A percentile compares a stretch with the other conserved stretches of the same genome.
These are phyloP conservation scores for Acrocephalus kingi DNA, from an alignment of 2,113 vertebrate species.

Conservation along the genomic window DNA sequence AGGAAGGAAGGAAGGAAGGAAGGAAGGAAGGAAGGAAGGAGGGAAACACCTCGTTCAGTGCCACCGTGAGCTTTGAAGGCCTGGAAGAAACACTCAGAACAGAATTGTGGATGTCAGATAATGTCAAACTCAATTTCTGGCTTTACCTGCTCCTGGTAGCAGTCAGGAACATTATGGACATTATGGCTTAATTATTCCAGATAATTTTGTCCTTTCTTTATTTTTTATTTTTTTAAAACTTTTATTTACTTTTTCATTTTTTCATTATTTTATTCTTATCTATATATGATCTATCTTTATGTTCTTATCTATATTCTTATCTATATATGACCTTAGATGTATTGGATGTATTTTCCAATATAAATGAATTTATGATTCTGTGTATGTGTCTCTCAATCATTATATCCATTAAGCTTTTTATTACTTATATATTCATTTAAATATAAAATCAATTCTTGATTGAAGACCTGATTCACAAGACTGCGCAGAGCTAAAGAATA, in stretches of 20 bases:
- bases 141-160: not conserved
- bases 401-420: not conserved
- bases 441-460: not conserved
- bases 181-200: not conserved
- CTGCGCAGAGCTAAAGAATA: too few species aligned
- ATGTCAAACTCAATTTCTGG: not conserved
- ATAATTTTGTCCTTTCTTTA: not conserved
- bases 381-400: not conserved
- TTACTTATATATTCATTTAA: not conserved
- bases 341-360: not conserved
- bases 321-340: not conserved
- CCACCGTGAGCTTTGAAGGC: not conserved
- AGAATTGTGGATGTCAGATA: not conserved
- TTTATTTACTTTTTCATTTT: not conserved
- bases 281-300: not conserved
- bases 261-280: not conserved
- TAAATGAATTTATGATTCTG: not conserved
- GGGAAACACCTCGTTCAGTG: not conserved
- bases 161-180: accelerated
- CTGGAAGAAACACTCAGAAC: not conserved
- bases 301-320: too few species aligned
- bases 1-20: not conserved
- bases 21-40: not conserved
- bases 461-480: too few species aligned
- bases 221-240: not conserved